Base-by-base conservation (phyloP, 2,888 invertebrate species). In the Chymomyza procnemis region DNA sequence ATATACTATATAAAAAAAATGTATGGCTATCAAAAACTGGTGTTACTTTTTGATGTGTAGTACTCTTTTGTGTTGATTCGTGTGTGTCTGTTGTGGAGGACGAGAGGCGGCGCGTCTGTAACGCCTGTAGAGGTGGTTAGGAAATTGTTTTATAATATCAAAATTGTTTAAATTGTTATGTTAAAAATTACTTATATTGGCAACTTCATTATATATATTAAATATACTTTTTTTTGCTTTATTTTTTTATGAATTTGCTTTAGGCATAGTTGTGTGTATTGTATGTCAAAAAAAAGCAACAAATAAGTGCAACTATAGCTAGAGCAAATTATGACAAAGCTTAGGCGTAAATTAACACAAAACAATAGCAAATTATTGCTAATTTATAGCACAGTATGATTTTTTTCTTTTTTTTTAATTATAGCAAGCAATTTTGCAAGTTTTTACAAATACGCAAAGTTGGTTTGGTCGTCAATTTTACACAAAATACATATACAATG, bases 131-230 rank as follows among this genome's bases (percentile, higher is more conserved):
- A 41, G 34, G 12, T 9, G 34, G 34, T 12, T 41, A 19, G 19
- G 19, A 50, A 50, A 59, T 48, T n/a, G n/a, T n/a, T 61, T 14
- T 61, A 79, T 77, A 41, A 41, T 41, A 76, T 85, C 81, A 76
- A 69, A 78, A 78, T 73, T 65, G 48, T 61, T 26, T 65, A 67
- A 78, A 61, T 69, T 66, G 30, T 70, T 76, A 66, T 66, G 41
- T 64, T 71, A 81, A 46, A 19, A 58, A 79, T 79, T 86, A 85
- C 70, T 80, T 73, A 83, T 85, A 86, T 82, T 82, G 82, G 87
- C 82, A 84, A 82, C 82, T 81, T 77, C 66, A 67, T 73, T 65
- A 67, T 80, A 71, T 62, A 26, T 55, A 14, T 66, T 64, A 61
- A 60, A 59, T 74, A 70, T 64, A 69, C 50, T 47, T 55, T 26